Percentiles rank a stretch among this genome's conserved stretches.
These are phyloP conservation scores for Drosophila insularis DNA, from an alignment of 1,140 invertebrate species.

Conservation along the genomic window DNA sequence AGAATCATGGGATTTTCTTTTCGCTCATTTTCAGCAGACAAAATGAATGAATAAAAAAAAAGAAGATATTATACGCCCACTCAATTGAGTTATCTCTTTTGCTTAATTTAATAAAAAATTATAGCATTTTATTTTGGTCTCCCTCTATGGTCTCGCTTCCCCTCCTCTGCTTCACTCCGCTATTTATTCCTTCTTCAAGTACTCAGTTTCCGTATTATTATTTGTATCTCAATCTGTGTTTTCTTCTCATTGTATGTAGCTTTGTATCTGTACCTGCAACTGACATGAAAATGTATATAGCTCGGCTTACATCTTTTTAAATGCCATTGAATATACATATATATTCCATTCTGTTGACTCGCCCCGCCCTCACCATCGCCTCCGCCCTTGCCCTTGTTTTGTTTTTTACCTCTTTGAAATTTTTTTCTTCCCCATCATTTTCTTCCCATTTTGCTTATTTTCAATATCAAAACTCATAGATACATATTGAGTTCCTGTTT, in stretches of 20 bases:
- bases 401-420: neutral
- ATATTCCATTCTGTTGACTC: neutral
- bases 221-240: neutral
- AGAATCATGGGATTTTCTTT: conserved; percentile 7
- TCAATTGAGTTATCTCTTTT: conserved; percentile 68
- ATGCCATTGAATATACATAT: neutral
- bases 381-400: neutral
- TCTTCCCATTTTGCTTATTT: conserved; percentile 1
- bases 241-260: neutral
- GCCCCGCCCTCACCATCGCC: no score
- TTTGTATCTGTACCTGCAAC: conserved; percentile 14
- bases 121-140: conserved; percentile 56
- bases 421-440: neutral
- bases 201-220: conserved; percentile 30
- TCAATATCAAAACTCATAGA: conserved; percentile 56
- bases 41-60: no score
- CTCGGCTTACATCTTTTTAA: conserved; percentile 1
- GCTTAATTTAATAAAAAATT: conserved; percentile 65
- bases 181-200: conserved; percentile 2
- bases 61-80: conserved; percentile 20
- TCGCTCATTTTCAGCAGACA: conserved; percentile 15
- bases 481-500: conserved; percentile 47
- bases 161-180: neutral
- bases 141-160: conserved; percentile 14
- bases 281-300: conserved; percentile 44